Base-by-base conservation (phyloP, 2,888 invertebrate genomes). In the Agrotis ipsilon region DNA sequence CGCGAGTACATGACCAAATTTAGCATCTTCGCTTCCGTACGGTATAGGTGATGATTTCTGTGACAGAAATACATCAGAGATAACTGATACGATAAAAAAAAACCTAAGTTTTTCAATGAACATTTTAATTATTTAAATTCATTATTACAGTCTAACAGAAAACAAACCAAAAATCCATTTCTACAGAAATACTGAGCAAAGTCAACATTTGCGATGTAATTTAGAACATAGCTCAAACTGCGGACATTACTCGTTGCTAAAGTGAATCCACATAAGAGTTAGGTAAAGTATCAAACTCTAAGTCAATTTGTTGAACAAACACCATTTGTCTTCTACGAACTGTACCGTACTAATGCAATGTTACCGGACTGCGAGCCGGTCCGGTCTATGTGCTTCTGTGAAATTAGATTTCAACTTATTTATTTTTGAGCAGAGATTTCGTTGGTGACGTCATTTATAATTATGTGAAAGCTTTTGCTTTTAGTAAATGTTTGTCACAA, bases 221-320 rank as follows among this genome's bases (percentile, higher is more conserved):
- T 69, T 78, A 51, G 64, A 75, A 75, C 79, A 78, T 69, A 72
- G 75, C 74, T 81, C 70, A 73, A 75, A 78, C 79, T 74, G 60
- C 76, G 67, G 69, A 78, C 76, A 72, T 80, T 78, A 75, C 82
- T 79, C 80, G 58, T 16, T 24, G 49, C 69, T 67, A 70, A 80
- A 83, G 79, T 76, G 75, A 76, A 78, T 82, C 77, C 75, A 72
- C 83, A 76, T 82, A 86, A 81, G 86, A 86, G 84, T 84, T 85
- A 78, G 84, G 81, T 78, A 86, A 87, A 86, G 85, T 87, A 85
- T 87, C 85, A 82, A 84, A 85, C 82, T 83, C 80, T 76, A 84
- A 88, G 86, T 88, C 86, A 86, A 87, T 88, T 89, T 86, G 81
- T 75, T 68, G 77, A 83, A 82, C 87, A 88, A 89, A 88, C 83